Conservation (phyloP, 2,888 invertebrate species). For the Agonopterix heracliana region DNA sequence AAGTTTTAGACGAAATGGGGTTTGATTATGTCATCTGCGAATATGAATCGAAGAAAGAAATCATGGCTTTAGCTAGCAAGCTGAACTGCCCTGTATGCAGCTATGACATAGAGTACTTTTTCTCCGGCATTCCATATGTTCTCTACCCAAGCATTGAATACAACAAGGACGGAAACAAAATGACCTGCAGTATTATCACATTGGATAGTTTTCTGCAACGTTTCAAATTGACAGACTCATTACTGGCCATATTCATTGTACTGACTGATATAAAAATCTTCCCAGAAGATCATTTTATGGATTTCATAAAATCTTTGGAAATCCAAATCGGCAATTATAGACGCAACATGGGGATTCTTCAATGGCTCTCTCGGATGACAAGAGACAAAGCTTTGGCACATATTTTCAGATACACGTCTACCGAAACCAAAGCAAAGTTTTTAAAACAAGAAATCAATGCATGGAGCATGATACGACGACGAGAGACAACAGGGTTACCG, state of each 20-base stretch:
- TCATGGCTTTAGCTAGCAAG: slow-evolving; percentile 32
- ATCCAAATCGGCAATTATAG: background rate
- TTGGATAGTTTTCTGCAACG: slow-evolving; percentile 22
- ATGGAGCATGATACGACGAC: slow-evolving; percentile 5
- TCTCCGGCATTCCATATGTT: slow-evolving; percentile 31
- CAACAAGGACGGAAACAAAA: slow-evolving; percentile 2
- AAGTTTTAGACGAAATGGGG: slow-evolving; percentile 32
- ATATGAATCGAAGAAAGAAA: slow-evolving; percentile 27
- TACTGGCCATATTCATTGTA: slow-evolving; percentile 26
- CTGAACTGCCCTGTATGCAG: slow-evolving; percentile 33
- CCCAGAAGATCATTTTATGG: slow-evolving; percentile 18
- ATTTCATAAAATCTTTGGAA: slow-evolving; percentile 14
- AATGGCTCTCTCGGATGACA: slow-evolving; percentile 7
- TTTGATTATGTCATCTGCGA: slow-evolving; percentile 27
- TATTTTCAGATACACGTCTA: slow-evolving; percentile 1
- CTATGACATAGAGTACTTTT: slow-evolving; percentile 30
- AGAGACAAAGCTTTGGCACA: background rate
- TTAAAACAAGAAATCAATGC: slow-evolving; percentile 3
- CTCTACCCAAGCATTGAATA: slow-evolving; percentile 15
- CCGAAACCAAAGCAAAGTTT: slow-evolving; percentile 6
- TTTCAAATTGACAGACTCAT: slow-evolving; percentile 19
- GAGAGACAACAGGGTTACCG: slow-evolving; percentile 11
- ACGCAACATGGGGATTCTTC: slow-evolving; percentile 3
- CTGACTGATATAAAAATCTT: slow-evolving; percentile 25
- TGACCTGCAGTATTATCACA: slow-evolving; percentile 21